Conservation (phyloP, 1,140 invertebrate species). For the Drosophila ercepeae region DNA sequence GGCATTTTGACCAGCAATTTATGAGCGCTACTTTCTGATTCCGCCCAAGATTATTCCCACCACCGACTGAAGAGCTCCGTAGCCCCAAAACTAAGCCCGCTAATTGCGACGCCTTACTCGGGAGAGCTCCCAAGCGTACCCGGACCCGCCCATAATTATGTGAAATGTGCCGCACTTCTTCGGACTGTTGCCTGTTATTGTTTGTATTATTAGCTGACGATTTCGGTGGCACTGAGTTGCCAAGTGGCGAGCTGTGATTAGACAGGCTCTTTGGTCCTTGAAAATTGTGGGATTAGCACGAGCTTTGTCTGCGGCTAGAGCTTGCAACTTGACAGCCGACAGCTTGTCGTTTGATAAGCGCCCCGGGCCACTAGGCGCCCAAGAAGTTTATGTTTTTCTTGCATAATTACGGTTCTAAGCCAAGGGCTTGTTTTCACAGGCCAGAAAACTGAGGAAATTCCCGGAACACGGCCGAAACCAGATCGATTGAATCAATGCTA, state of each 20-base stretch:
- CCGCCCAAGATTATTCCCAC: neutral
- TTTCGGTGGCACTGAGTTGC: constrained; percentile 47
- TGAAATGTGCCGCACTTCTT: constrained; percentile 57
- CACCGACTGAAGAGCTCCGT: constrained; percentile 17
- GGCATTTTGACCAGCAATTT: constrained; percentile 64
- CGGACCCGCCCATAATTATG: constrained; percentile 50
- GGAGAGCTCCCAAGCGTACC: constrained; percentile 4
- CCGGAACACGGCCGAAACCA: constrained; percentile 14
- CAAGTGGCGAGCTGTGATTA: constrained; percentile 47
- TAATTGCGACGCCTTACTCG: constrained; percentile 73
- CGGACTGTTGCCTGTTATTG: constrained; percentile 56
- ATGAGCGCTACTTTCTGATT: constrained; percentile 31
- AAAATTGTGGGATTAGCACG: constrained; percentile 59
- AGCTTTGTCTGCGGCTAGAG: constrained; percentile 62
- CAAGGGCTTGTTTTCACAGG: constrained; percentile 57
- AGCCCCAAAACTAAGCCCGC: constrained; percentile 62
- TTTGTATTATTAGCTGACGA: constrained; percentile 79
- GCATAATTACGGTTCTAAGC: constrained; percentile 39
- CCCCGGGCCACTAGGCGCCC: constrained; percentile 4
- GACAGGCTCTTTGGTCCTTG: constrained; percentile 27
- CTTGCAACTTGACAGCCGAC: constrained; percentile 11
- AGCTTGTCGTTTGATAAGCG: constrained; percentile 45
- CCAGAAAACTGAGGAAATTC: constrained; percentile 18
- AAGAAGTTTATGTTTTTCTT: constrained; percentile 61
- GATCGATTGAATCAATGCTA: constrained; percentile 37